Conservation (phyloP, 2,113 vertebrate genomes). For the Malurus cyaneus region DNA sequence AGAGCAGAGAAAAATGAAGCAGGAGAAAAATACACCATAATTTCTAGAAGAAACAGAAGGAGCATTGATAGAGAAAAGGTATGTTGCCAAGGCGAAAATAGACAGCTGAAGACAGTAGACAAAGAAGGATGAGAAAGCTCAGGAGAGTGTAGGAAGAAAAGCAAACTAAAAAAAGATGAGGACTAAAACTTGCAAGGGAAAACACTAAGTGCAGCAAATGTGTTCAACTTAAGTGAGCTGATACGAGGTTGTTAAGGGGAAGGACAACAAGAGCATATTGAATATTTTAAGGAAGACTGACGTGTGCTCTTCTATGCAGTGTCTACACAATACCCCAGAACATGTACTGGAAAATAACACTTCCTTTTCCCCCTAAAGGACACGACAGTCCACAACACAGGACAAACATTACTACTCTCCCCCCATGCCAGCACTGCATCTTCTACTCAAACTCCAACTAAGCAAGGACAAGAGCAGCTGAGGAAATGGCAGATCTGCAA, state of each 20-base stretch:
- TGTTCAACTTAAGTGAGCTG: neutral
- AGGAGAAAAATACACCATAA: neutral
- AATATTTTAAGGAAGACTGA: neutral
- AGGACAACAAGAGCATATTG: neutral
- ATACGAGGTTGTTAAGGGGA: neutral
- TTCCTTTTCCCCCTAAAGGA: neutral
- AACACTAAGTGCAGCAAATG: neutral
- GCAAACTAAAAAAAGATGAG: neutral
- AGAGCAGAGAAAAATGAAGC: neutral
- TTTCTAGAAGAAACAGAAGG: neutral
- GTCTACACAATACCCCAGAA: neutral
- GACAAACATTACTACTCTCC: neutral
- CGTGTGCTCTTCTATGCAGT: neutral
- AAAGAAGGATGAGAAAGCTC: constrained; percentile 37
- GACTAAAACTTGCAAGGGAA: neutral
- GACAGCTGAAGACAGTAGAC: constrained; percentile 3
- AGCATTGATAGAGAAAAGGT: neutral
- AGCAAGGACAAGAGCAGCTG: neutral
- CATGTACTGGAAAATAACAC: neutral
- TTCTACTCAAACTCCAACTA: neutral
- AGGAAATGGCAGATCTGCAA: neutral
- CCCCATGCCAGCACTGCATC: neutral
- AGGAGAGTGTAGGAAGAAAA: constrained; percentile 2
- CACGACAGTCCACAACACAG: neutral
- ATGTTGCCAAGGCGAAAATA: neutral